phyloP scores from a whole-genome alignment of 1,140 invertebrate species.

The Danaus melanippus region DNA sequence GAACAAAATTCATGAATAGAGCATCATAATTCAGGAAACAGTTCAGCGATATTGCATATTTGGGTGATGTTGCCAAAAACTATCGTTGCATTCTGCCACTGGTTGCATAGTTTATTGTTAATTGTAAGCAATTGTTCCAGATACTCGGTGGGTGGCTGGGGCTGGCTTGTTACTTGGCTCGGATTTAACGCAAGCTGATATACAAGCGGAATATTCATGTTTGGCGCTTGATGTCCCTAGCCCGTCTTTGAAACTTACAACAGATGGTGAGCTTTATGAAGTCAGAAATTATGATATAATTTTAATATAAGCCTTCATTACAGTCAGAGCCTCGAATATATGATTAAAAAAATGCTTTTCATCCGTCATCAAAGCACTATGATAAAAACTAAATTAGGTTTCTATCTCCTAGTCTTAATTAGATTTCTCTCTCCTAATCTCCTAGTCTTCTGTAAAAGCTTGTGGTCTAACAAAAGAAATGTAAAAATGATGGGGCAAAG shows the following conservation, averaged over 20 bases:
- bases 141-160: slow-evolving; percentile 56
- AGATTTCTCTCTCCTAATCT: no score
- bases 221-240: slow-evolving; percentile 52
- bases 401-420: background rate
- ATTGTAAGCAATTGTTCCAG: slow-evolving; percentile 23
- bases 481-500: background rate
- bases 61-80: no score
- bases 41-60: no score
- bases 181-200: slow-evolving; percentile 56
- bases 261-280: slow-evolving; percentile 44
- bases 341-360: background rate
- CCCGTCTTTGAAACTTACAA: slow-evolving; percentile 46
- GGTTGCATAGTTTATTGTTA: slow-evolving; percentile 4
- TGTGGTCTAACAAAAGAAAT: background rate
- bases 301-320: background rate
- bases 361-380: background rate
- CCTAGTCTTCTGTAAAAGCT: background rate
- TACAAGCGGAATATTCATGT: slow-evolving; percentile 63
- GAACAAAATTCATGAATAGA: background rate
- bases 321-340: background rate
- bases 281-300: no score
- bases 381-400: background rate
- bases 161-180: slow-evolving; percentile 50
- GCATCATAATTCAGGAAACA: no score
- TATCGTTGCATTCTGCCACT: no score